phyloP scores from a whole-genome alignment of 1,140 invertebrate species.

The Pissodes strobi region DNA sequence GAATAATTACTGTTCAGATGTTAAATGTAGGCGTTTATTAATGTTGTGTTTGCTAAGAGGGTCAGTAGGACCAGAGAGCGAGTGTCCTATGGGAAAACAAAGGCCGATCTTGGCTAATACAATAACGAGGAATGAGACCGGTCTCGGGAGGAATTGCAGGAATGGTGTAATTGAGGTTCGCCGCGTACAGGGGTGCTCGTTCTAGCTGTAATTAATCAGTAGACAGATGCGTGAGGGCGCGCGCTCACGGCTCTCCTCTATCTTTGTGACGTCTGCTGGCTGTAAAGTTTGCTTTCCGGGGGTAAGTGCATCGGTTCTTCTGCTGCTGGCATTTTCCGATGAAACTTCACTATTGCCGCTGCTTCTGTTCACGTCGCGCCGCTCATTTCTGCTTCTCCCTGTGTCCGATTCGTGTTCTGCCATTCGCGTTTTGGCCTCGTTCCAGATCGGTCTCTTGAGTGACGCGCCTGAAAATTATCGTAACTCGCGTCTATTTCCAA shows the following conservation, averaged over 20 bases:
- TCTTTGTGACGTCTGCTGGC: slow-evolving; percentile 35
- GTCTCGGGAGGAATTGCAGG: slow-evolving; percentile 44
- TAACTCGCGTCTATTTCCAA: slow-evolving; percentile 25
- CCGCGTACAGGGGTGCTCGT: slow-evolving; percentile 41
- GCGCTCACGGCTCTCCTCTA: slow-evolving; percentile 29
- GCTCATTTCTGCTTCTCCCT: slow-evolving; percentile 4
- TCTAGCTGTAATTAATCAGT: slow-evolving; percentile 46
- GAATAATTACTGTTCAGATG: slow-evolving; percentile 2
- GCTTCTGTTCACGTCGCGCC: slow-evolving; percentile 11
- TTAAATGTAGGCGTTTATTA: slow-evolving; percentile 6
- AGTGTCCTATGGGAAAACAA: slow-evolving; percentile 28
- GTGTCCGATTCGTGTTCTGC: slow-evolving; percentile 13
- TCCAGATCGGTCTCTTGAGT: slow-evolving; percentile 10
- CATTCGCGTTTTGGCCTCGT: slow-evolving; percentile 30
- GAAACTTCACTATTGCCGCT: slow-evolving; percentile 22
- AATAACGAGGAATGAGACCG: slow-evolving; percentile 44
- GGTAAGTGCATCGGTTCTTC: slow-evolving; percentile 36
- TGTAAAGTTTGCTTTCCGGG: slow-evolving; percentile 40
- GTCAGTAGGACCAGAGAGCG: slow-evolving; percentile 19
- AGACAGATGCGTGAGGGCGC: slow-evolving; percentile 44
- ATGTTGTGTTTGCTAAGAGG: slow-evolving; percentile 14
- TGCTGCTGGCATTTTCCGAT: slow-evolving; percentile 27
- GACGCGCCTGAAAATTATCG: slow-evolving; percentile 22
- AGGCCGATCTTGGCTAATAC: slow-evolving; percentile 40
- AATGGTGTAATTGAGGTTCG: slow-evolving; percentile 49